Evolutionary conservation across 92 coral and sea anemone species (phyloP).

Genomic region (Phymanthus crucifer): DNA sequence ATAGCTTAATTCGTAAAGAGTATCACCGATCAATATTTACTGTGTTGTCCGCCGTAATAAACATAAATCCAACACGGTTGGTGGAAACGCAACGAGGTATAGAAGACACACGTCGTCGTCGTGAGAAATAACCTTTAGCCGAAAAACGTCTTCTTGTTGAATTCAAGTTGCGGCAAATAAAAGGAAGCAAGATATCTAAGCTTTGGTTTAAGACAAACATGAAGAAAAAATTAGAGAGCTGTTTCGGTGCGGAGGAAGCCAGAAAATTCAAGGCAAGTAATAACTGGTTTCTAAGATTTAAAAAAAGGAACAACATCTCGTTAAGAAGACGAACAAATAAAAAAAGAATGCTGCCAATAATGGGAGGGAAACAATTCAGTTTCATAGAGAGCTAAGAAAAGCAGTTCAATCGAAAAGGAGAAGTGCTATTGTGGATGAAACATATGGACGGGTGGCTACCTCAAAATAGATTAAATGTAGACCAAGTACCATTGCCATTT

Average conservation of each 20-base stretch:
- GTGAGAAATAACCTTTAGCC: conserved; percentile 58
- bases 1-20: too few species aligned
- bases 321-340: conserved; percentile 53
- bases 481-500: conserved; percentile 64
- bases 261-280: conserved; percentile 55
- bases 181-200: conserved; percentile 57
- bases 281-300: conserved; percentile 65
- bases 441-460: conserved; percentile 60
- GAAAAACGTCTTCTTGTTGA: conserved; percentile 46
- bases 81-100: too few species aligned
- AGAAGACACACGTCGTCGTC: too few species aligned
- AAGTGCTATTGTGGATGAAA: conserved; percentile 39
- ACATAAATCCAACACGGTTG: too few species aligned
- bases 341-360: conserved; percentile 54
- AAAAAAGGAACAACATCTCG: conserved; percentile 40
- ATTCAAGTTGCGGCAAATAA: conserved; percentile 62
- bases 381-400: conserved; percentile 48
- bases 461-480: conserved; percentile 49
- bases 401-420: conserved; percentile 44
- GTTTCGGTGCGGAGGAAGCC: conserved; percentile 50
- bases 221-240: conserved; percentile 36
- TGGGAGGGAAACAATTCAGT: conserved; percentile 52
- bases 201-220: conserved; percentile 58
- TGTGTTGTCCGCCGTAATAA: too few species aligned
- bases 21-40: too few species aligned